Conservation (phyloP, 2,113 vertebrate genomes). For the Hemiprocne comata region DNA sequence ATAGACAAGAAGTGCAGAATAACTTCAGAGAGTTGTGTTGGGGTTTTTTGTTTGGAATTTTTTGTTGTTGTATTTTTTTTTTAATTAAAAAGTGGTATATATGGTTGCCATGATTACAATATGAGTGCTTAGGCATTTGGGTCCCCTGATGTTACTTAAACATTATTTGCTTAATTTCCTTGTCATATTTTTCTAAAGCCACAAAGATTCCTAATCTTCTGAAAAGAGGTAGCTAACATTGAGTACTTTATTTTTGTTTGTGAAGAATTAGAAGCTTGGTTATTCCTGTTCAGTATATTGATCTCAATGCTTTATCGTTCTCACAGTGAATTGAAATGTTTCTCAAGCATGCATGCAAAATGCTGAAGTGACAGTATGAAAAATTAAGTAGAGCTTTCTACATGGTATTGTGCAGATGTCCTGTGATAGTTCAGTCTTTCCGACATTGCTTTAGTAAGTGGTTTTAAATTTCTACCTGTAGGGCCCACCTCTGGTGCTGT, state of each 20-base stretch:
- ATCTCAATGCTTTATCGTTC: background rate
- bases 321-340: background rate
- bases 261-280: background rate
- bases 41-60: background rate
- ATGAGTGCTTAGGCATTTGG: background rate
- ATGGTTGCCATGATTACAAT: background rate
- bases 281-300: background rate
- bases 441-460: background rate
- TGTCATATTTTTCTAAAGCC: background rate
- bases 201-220: background rate
- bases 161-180: background rate
- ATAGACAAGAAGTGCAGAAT: background rate
- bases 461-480: slow-evolving; percentile 44
- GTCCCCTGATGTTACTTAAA: background rate
- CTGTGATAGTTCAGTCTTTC: background rate
- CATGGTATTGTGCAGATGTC: background rate
- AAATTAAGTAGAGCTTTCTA: background rate
- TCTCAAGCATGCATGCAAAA: background rate
- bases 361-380: background rate
- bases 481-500: slow-evolving; percentile 28
- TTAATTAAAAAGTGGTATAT: background rate
- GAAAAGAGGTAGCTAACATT: background rate
- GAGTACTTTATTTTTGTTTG: background rate
- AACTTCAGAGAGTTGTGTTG: background rate
- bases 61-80: background rate